Conservation (phyloP, 1,140 invertebrate genomes). For the Drosophila nasuta region DNA sequence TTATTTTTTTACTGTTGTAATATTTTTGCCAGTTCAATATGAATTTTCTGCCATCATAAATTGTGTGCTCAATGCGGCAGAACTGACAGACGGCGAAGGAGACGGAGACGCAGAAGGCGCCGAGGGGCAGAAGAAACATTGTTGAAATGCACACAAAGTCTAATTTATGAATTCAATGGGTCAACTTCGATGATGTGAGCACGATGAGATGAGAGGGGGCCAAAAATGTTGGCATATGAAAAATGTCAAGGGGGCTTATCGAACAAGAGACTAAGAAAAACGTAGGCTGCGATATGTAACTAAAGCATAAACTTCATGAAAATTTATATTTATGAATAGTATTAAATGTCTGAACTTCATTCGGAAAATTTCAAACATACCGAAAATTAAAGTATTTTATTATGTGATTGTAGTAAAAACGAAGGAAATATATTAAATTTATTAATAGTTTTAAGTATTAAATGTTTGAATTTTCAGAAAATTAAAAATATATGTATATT, state of each 20-base stretch:
- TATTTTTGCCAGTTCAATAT: constrained; percentile 39
- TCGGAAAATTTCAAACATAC: too few relatives aligned
- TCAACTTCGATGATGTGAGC: neutral
- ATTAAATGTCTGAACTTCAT: too few relatives aligned
- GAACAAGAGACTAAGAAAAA: neutral
- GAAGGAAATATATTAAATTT: too few relatives aligned
- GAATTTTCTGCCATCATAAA: constrained; percentile 68
- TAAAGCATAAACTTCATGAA: neutral
- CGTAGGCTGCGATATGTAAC: neutral
- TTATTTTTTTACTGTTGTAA: neutral
- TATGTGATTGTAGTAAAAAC: too few relatives aligned
- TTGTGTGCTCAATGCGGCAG: constrained; percentile 73
- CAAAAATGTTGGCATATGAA: neutral
- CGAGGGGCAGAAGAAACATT: constrained; percentile 15
- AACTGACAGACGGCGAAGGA: constrained; percentile 36
- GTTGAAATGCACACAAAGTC: constrained; percentile 60
- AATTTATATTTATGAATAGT: too few relatives aligned
- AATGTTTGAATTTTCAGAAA: too few relatives aligned
- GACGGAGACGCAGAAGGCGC: constrained; percentile 1
- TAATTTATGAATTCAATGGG: constrained; percentile 64
- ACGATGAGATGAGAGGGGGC: neutral
- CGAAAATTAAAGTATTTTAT: too few relatives aligned
- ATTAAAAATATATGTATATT: too few relatives aligned
- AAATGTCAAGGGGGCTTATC: neutral
- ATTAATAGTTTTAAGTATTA: too few relatives aligned